These are phyloP conservation scores for Callosobruchus maculatus DNA, from an alignment of 2,888 invertebrate species.

Conservation along the genomic window DNA sequence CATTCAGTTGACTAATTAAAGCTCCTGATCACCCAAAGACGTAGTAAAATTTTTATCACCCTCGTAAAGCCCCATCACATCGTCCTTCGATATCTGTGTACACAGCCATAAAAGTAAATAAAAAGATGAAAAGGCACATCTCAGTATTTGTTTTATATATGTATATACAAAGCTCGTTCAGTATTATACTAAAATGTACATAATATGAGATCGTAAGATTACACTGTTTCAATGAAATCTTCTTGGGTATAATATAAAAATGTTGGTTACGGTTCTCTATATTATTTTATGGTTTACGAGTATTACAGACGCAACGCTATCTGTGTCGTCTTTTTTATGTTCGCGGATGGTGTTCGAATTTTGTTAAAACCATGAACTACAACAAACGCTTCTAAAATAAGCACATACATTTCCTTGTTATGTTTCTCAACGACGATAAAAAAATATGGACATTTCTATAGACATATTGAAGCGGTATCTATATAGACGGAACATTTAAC, in stretches of 20 bases:
- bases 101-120: not conserved
- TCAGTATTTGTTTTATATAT: not conserved
- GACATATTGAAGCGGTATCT: no score
- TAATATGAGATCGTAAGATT: not conserved
- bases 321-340: not conserved
- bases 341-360: no score
- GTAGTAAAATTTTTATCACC: not conserved
- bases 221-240: not conserved
- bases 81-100: not conserved
- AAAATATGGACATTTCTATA: no score
- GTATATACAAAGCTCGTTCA: not conserved
- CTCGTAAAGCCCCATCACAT: not conserved
- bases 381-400: no score
- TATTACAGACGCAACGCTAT: not conserved
- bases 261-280: not conserved
- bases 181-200: not conserved
- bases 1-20: not conserved
- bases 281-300: not conserved
- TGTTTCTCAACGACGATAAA: no score
- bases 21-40: not conserved
- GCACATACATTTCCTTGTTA: no score
- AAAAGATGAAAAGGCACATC: not conserved
- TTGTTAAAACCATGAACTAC: no score
- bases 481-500: no score
- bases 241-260: not conserved